These are phyloP conservation scores for Martes martes DNA, from an alignment of 2,113 vertebrate species.

Conservation along the genomic window DNA sequence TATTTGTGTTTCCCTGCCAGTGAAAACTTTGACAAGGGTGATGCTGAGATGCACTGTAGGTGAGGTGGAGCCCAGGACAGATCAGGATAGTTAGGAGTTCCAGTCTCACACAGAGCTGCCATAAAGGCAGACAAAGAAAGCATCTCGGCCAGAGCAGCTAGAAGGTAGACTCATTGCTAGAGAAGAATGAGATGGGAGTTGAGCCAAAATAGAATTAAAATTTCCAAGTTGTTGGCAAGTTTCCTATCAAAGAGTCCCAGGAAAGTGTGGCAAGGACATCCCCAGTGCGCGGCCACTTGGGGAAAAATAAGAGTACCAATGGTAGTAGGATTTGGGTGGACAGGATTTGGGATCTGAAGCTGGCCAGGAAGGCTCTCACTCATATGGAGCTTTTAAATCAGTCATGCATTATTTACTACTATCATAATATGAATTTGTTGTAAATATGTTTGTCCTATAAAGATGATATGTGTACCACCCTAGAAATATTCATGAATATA, in stretches of 20 bases:
- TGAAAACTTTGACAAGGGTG: not conserved
- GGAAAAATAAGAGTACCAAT: not conserved
- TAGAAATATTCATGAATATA: not conserved
- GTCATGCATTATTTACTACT: not conserved
- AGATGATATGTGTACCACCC: not conserved
- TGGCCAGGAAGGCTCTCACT: not conserved
- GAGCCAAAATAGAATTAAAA: slow-evolving; percentile 3
- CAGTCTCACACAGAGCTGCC: not conserved
- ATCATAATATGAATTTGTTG: not conserved
- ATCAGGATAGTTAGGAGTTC: not conserved
- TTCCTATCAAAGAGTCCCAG: slow-evolving; percentile 1
- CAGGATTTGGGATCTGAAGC: not conserved
- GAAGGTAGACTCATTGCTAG: not conserved
- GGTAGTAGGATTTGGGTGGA: not conserved
- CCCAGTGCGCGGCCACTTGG: not conserved
- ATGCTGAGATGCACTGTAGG: not conserved
- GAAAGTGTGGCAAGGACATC: slow-evolving; percentile 8
- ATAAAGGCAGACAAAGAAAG: not conserved
- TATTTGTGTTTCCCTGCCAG: not conserved
- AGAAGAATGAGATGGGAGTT: not conserved
- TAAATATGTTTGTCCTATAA: not conserved
- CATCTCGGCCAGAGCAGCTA: not conserved
- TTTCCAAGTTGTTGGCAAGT: not conserved
- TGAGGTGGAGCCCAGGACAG: not conserved
- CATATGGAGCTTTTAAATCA: not conserved